These are phyloP conservation scores for Drosophila demipolita DNA, from an alignment of 2,888 invertebrate species.

Conservation along the genomic window DNA sequence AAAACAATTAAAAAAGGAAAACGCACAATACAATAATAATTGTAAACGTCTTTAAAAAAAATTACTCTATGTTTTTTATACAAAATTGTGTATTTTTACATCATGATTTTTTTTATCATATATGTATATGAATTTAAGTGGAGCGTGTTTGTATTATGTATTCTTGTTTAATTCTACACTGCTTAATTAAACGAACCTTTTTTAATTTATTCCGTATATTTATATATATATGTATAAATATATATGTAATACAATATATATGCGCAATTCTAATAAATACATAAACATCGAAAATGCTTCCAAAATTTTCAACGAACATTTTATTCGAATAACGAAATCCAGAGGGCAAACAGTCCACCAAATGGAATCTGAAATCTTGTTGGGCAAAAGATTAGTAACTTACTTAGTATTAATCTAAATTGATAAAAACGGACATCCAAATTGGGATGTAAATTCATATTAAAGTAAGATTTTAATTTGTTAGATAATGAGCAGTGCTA, in stretches of 20 bases:
- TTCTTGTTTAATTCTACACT: slow-evolving; percentile 64
- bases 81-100: slow-evolving; percentile 50
- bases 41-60: slow-evolving; percentile 45
- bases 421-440: neutral
- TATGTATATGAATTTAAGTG: slow-evolving; percentile 12
- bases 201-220: slow-evolving; percentile 52
- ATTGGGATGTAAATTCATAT: neutral
- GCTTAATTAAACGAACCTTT: slow-evolving; percentile 69
- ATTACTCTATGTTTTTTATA: slow-evolving; percentile 42
- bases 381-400: neutral
- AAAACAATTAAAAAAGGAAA: slow-evolving; percentile 5
- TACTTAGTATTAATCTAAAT: neutral
- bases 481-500: slow-evolving; percentile 18
- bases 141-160: slow-evolving; percentile 45
- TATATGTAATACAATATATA: slow-evolving; percentile 55
- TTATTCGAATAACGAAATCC: neutral
- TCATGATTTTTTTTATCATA: slow-evolving; percentile 28
- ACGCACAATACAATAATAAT: slow-evolving; percentile 64
- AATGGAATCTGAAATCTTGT: neutral
- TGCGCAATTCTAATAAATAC: slow-evolving; percentile 75
- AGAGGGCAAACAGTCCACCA: neutral
- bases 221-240: slow-evolving; percentile 30
- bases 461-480: neutral
- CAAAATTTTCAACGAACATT: slow-evolving; percentile 27
- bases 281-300: slow-evolving; percentile 70